phyloP scores from a whole-genome alignment of 2,797 vertebrate species.

The Hippoglossus hippoglossus region DNA sequence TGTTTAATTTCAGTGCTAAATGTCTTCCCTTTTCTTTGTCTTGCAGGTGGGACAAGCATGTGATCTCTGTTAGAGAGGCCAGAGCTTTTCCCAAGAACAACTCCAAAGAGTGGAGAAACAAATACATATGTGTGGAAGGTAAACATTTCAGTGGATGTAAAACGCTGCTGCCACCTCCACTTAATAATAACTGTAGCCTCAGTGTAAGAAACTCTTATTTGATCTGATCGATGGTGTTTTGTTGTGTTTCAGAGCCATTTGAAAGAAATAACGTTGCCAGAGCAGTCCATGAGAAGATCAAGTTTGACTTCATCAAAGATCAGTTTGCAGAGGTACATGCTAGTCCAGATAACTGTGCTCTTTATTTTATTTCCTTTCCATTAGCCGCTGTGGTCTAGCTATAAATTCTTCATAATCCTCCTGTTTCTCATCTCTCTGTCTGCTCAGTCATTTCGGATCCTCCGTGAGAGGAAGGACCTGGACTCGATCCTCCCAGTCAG shows the following conservation, averaged over 20 bases:
- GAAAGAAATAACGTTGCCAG: constrained; percentile 95
- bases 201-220: neutral
- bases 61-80: constrained; percentile 95
- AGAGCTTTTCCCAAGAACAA: constrained; percentile 87
- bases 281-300: constrained; percentile 93
- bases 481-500: constrained; percentile 89
- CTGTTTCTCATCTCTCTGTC: constrained; percentile 40
- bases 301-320: constrained; percentile 90
- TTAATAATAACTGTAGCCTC: neutral
- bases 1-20: neutral
- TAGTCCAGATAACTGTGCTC: neutral
- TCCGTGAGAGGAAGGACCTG: constrained; percentile 88
- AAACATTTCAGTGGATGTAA: constrained; percentile 39
- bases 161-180: neutral
- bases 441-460: constrained; percentile 86
- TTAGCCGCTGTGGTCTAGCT: neutral
- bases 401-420: constrained; percentile 38
- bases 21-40: constrained; percentile 7
- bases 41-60: constrained; percentile 88
- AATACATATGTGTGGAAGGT: constrained; percentile 98
- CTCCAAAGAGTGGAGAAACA: constrained; percentile 90
- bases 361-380: constrained; percentile 3
- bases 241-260: constrained; percentile 92
- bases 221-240: neutral
- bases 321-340: constrained; percentile 88